These are phyloP conservation scores for Poecilia wingei DNA, from an alignment of 2,797 vertebrate genomes.

Conservation along the genomic window DNA sequence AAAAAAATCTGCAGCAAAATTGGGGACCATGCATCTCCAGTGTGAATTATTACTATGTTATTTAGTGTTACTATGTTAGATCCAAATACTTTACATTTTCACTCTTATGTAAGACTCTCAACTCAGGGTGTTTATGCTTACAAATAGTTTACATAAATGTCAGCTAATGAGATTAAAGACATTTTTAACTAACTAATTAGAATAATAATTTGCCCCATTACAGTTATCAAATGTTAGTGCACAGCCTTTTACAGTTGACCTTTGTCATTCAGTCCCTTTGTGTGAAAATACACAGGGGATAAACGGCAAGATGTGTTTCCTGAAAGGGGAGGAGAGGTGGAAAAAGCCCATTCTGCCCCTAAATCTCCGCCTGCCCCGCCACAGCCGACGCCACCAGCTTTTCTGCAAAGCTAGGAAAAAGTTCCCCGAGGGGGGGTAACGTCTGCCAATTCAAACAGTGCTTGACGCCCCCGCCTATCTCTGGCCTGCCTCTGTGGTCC, in stretches of 20 bases:
- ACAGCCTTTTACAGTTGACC: conserved; percentile 82
- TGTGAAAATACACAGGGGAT: conserved; percentile 73
- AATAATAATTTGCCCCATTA: conserved; percentile 48
- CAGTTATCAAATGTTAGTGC: conserved; percentile 74
- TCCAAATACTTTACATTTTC: not conserved
- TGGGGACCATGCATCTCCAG: not conserved
- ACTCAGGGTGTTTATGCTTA: not conserved
- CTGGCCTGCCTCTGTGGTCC: conserved; percentile 85
- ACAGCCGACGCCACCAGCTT: conserved; percentile 85
- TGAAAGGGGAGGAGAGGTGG: conserved; percentile 94
- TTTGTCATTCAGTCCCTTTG: conserved; percentile 57
- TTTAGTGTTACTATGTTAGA: not conserved
- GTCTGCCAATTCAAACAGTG: conserved; percentile 96
- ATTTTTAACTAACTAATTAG: conserved; percentile 31
- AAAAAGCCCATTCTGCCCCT: conserved; percentile 89
- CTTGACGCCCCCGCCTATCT: conserved; percentile 53
- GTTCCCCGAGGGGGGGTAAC: conserved; percentile 84
- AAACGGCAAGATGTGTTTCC: conserved; percentile 97
- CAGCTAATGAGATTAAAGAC: conserved; percentile 19
- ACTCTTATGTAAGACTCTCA: not conserved
- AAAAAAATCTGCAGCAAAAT: not conserved
- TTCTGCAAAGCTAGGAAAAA: conserved; percentile 98
- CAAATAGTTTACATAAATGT: conserved; percentile 47
- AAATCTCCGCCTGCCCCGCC: conserved; percentile 79
- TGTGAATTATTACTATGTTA: not conserved